phyloP scores from a whole-genome alignment of 2,797 vertebrate species.

The Sandelia bainsii region DNA sequence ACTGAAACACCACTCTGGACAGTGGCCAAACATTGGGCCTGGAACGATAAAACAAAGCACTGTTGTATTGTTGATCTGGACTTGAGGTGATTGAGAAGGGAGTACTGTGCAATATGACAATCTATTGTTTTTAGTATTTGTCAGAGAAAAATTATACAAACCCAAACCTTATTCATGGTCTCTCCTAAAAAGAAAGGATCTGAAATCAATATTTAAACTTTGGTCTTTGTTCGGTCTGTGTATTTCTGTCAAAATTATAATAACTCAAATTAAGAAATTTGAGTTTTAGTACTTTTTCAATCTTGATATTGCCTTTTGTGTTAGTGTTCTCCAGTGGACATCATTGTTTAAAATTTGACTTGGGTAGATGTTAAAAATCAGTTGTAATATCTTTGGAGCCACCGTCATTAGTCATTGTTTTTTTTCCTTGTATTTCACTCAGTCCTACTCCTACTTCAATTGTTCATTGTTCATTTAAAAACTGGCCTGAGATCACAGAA shows the following conservation, averaged over 20 bases:
- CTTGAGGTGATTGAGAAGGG: constrained; percentile 39
- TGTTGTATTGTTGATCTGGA: constrained; percentile 43
- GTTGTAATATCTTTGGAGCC: too few species aligned
- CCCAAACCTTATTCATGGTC: background rate
- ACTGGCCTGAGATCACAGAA: too few species aligned
- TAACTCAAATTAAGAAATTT: background rate
- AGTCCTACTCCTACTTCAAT: too few species aligned
- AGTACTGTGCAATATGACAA: constrained; percentile 4
- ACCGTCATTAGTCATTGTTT: background rate
- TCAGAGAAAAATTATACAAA: constrained; percentile 12
- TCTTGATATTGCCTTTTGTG: background rate
- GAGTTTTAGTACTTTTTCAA: background rate
- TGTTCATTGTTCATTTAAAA: too few species aligned
- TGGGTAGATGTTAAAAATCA: too few species aligned
- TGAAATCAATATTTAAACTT: background rate
- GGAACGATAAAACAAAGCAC: constrained; percentile 58
- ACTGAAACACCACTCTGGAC: constrained; percentile 66
- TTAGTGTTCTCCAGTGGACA: background rate
- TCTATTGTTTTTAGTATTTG: constrained; percentile 20
- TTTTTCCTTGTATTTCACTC: too few species aligned
- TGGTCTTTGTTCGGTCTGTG: background rate
- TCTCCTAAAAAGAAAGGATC: constrained; percentile 1
- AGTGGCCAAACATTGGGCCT: constrained; percentile 55
- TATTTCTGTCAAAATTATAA: background rate
- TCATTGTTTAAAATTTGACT: too few species aligned